These are phyloP conservation scores for Puma concolor DNA, from an alignment of 2,113 vertebrate species.

Conservation along the genomic window DNA sequence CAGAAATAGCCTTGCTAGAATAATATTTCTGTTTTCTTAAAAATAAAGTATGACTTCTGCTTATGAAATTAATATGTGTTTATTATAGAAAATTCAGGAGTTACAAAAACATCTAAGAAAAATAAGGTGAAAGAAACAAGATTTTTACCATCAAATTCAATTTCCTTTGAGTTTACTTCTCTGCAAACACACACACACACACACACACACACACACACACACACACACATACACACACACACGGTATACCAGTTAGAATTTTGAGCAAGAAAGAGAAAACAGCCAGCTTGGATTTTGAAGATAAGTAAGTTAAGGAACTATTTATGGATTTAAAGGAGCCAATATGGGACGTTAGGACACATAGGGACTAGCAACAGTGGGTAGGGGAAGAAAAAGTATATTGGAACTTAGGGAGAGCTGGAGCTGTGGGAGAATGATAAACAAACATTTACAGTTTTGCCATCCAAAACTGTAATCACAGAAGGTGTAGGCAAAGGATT, in stretches of 20 bases:
- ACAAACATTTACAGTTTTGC: too few relatives aligned
- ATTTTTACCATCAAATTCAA: conserved; percentile 31
- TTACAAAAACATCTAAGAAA: not conserved
- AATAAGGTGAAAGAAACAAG: conserved; percentile 4
- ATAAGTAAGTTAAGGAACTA: not conserved
- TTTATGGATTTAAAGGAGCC: not conserved
- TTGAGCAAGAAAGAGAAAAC: not conserved
- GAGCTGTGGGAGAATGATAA: not conserved
- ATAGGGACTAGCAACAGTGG: not conserved
- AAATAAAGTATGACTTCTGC: not conserved
- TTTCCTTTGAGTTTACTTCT: not conserved
- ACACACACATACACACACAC: not conserved
- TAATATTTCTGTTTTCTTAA: not conserved
- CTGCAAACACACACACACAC: not conserved
- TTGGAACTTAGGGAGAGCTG: not conserved
- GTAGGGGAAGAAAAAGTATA: not conserved
- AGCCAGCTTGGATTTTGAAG: not conserved
- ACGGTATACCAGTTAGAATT: not conserved
- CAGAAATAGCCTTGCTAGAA: not conserved
- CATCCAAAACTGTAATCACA: not conserved
- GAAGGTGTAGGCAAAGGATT: not conserved
- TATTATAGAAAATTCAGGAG: conserved; percentile 38
- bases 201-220: not conserved
- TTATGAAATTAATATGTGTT: not conserved
- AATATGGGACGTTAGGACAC: not conserved